A percentile compares a stretch with the other conserved stretches of the same genome.
phyloP scores from a whole-genome alignment of 1,140 invertebrate species.

The Hormaphis cornu region DNA sequence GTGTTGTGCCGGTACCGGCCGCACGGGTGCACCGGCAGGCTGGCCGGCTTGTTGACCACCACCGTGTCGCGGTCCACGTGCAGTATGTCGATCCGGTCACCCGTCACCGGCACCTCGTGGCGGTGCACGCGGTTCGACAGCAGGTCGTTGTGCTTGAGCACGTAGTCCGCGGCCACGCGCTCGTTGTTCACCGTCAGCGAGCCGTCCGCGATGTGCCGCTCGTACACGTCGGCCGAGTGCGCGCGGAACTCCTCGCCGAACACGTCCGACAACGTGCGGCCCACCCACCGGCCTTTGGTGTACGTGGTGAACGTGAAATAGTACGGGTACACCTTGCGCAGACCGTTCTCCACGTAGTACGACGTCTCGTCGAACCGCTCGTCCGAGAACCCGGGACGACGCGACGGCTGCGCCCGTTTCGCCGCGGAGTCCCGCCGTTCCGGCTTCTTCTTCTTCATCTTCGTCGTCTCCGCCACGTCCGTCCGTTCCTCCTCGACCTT shows the following conservation, averaged over 20 bases:
- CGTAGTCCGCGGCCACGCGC: slow-evolving; percentile 81
- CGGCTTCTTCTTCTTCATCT: neutral
- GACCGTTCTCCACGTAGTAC: slow-evolving; percentile 92
- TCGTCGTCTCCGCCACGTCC: neutral
- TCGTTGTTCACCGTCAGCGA: slow-evolving; percentile 91
- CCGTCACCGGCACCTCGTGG: slow-evolving; percentile 95
- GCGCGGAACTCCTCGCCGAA: slow-evolving; percentile 88
- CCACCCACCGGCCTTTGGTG: slow-evolving; percentile 95
- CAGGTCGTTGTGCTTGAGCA: slow-evolving; percentile 85
- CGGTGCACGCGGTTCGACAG: slow-evolving; percentile 91
- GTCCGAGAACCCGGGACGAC: slow-evolving; percentile 80
- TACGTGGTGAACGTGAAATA: slow-evolving; percentile 95
- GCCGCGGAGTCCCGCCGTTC: no score
- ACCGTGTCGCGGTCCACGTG: slow-evolving; percentile 95
- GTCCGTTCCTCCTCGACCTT: no score
- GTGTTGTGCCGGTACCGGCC: slow-evolving; percentile 93
- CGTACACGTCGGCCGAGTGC: slow-evolving; percentile 83
- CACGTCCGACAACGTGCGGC: slow-evolving; percentile 85
- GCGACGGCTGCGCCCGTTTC: neutral
- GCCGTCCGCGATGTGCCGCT: slow-evolving; percentile 78
- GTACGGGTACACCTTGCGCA: slow-evolving; percentile 97
- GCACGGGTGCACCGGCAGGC: slow-evolving; percentile 86
- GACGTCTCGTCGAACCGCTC: slow-evolving; percentile 88
- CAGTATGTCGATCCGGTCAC: slow-evolving; percentile 86
- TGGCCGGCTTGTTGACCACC: slow-evolving; percentile 99